These are phyloP conservation scores for Linnaemya vulpina DNA, from an alignment of 2,888 invertebrate genomes.

Conservation along the genomic window DNA sequence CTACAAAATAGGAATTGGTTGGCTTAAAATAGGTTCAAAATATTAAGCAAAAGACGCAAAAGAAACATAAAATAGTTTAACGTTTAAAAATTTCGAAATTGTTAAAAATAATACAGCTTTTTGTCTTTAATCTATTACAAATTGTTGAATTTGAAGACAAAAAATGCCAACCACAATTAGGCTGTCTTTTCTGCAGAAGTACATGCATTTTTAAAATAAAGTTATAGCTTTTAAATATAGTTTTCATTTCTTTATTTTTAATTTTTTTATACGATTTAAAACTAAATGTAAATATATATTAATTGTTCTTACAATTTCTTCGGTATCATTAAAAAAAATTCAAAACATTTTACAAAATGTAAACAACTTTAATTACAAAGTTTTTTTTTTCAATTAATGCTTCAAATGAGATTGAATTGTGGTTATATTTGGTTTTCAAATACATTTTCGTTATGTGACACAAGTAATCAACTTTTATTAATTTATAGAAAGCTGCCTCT, in stretches of 20 bases:
- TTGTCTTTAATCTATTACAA: too few species aligned
- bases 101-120: too few species aligned
- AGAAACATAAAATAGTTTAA: too few species aligned
- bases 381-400: constrained; percentile 1
- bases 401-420: constrained; percentile 25
- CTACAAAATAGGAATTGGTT: too few species aligned
- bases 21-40: too few species aligned
- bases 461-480: constrained; percentile 1
- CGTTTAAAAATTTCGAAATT: too few species aligned
- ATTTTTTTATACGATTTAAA: constrained; percentile 51
- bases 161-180: too few species aligned
- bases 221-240: constrained; percentile 26
- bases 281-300: constrained; percentile 45
- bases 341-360: constrained; percentile 25
- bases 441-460: background rate
- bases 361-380: constrained; percentile 3
- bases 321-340: constrained; percentile 10
- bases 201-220: background rate
- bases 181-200: background rate
- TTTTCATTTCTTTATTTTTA: constrained; percentile 36
- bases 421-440: constrained; percentile 8
- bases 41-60: too few species aligned
- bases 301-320: constrained; percentile 13
- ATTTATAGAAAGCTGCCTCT: constrained; percentile 47
- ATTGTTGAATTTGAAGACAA: too few species aligned